Evolutionary conservation across 2,888 invertebrate species (phyloP).

Genomic region (Odontothrips loti): DNA sequence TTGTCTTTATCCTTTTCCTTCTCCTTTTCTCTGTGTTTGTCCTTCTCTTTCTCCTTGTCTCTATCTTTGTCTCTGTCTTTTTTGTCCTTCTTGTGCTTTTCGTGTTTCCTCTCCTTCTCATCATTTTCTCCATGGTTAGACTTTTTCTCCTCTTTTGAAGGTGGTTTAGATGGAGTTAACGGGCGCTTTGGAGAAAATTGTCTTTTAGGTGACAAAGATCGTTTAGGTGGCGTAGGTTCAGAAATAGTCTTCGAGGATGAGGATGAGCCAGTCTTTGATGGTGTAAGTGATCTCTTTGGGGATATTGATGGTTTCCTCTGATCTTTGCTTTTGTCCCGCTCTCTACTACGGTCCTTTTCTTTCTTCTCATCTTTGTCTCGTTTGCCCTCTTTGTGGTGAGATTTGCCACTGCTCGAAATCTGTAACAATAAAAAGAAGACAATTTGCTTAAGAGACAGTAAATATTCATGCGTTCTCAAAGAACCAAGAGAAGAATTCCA

Average conservation of each 20-base stretch:
- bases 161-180: background rate
- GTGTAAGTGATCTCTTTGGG: background rate
- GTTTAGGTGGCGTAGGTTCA: background rate
- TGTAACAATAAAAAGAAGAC: background rate
- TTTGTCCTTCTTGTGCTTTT: constrained; percentile 15
- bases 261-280: background rate
- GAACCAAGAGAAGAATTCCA: too few species aligned
- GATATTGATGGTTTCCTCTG: background rate
- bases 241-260: background rate
- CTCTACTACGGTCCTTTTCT: background rate
- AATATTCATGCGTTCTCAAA: too few species aligned
- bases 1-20: background rate
- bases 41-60: background rate
- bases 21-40: background rate
- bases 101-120: background rate
- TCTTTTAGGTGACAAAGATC: background rate
- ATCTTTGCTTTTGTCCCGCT: background rate
- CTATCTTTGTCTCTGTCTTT: constrained; percentile 16
- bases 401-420: background rate
- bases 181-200: background rate
- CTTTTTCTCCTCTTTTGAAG: background rate
- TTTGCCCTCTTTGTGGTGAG: constrained; percentile 10
- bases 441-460: background rate
- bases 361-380: constrained; percentile 10
- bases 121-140: constrained; percentile 2